These are phyloP conservation scores for Actias luna DNA, from an alignment of 2,888 invertebrate species.

Conservation along the genomic window DNA sequence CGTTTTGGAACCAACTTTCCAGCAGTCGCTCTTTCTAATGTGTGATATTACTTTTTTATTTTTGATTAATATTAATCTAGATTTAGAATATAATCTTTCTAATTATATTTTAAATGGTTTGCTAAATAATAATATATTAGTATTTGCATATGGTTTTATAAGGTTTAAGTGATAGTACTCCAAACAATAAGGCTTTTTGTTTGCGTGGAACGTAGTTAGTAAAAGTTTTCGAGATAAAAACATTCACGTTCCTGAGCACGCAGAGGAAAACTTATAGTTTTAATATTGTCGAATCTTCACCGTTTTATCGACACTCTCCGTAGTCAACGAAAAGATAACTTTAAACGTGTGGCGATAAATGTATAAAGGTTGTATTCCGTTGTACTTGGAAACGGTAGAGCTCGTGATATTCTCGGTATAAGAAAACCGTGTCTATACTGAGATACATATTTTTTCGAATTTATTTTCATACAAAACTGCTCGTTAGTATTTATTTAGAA, in stretches of 20 bases:
- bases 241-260: background rate
- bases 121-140: too few relatives aligned
- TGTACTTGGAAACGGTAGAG: background rate
- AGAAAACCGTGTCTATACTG: background rate
- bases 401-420: background rate
- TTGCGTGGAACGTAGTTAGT: background rate
- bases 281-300: constrained; percentile 9
- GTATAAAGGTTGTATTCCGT: background rate
- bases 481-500: too few relatives aligned
- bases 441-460: background rate
- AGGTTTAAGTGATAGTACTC: background rate
- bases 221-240: background rate
- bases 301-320: background rate
- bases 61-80: too few relatives aligned
- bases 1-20: too few relatives aligned
- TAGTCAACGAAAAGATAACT: background rate
- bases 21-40: too few relatives aligned
- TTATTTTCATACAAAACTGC: too few relatives aligned
- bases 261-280: constrained; percentile 4
- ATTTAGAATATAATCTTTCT: too few relatives aligned
- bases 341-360: constrained; percentile 1
- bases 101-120: too few relatives aligned
- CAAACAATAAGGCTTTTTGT: background rate
- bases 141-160: too few relatives aligned
- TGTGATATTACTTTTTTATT: too few relatives aligned